These are phyloP conservation scores for Diadema setosum DNA, from an alignment of 35 echinoderm and acorn worm genomes.

Conservation along the genomic window DNA sequence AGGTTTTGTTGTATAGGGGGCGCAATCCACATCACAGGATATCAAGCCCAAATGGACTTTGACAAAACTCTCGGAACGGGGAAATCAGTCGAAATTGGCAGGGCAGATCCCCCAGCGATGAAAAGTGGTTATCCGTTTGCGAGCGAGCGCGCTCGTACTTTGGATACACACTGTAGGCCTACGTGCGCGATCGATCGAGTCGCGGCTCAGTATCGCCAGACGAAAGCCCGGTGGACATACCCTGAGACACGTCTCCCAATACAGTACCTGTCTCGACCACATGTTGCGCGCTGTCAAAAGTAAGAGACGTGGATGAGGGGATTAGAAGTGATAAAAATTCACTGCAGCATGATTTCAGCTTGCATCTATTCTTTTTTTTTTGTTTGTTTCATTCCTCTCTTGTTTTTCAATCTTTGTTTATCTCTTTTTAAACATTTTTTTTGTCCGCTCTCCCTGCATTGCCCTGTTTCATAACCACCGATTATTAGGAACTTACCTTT, in stretches of 20 bases:
- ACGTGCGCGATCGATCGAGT: background rate
- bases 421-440: too few species aligned
- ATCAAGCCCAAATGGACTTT: slow-evolving; percentile 22
- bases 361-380: too few species aligned
- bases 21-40: slow-evolving; percentile 1
- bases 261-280: background rate
- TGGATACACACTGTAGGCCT: background rate
- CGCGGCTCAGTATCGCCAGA: background rate
- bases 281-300: background rate
- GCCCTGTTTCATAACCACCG: too few species aligned
- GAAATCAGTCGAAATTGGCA: slow-evolving; percentile 9
- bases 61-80: slow-evolving; percentile 19
- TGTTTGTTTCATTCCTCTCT: too few species aligned
- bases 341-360: too few species aligned
- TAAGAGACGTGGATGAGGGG: background rate
- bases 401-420: too few species aligned
- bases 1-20: background rate
- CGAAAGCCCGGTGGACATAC: background rate
- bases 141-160: background rate
- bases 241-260: background rate
- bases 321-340: too few species aligned
- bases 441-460: too few species aligned
- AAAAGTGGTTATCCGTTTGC: slow-evolving; percentile 1
- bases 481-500: too few species aligned
- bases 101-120: background rate